phyloP scores from a whole-genome alignment of 2,797 vertebrate species.

The Tinamus major region DNA sequence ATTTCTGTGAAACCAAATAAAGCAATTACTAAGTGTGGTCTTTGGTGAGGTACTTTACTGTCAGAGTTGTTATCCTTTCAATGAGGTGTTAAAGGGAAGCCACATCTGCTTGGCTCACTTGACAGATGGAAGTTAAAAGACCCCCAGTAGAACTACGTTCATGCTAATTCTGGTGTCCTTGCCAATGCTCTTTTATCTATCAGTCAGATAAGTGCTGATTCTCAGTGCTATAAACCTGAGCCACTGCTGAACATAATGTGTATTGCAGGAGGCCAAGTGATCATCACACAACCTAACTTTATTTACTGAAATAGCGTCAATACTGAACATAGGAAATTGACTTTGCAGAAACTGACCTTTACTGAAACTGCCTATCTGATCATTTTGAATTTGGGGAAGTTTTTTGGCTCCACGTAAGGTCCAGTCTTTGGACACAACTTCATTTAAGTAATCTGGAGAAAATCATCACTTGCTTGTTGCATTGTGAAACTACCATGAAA shows the following conservation, averaged over 20 bases:
- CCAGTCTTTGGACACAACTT: background rate
- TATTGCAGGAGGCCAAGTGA: background rate
- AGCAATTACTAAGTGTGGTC: background rate
- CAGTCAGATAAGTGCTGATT: background rate
- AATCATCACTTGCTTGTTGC: background rate
- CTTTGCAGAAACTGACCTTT: background rate
- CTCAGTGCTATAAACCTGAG: background rate
- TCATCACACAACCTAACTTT: background rate
- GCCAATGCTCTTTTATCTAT: background rate
- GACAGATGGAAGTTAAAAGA: conserved; percentile 65
- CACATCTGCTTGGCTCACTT: conserved; percentile 54
- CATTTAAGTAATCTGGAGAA: background rate
- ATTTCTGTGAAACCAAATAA: conserved; percentile 19
- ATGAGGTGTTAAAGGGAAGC: conserved; percentile 29
- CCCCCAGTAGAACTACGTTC: background rate
- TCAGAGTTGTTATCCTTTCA: conserved; percentile 36
- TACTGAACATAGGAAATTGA: background rate
- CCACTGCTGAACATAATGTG: background rate
- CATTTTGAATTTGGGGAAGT: background rate
- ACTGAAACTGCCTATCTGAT: background rate
- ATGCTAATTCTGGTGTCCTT: conserved; percentile 1
- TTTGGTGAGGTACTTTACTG: background rate
- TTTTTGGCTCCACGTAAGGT: background rate
- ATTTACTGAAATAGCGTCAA: background rate
- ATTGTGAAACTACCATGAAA: conserved; percentile 14